These are phyloP conservation scores for Petrocephalus zakoni DNA, from an alignment of 2,113 vertebrate genomes.

Conservation along the genomic window DNA sequence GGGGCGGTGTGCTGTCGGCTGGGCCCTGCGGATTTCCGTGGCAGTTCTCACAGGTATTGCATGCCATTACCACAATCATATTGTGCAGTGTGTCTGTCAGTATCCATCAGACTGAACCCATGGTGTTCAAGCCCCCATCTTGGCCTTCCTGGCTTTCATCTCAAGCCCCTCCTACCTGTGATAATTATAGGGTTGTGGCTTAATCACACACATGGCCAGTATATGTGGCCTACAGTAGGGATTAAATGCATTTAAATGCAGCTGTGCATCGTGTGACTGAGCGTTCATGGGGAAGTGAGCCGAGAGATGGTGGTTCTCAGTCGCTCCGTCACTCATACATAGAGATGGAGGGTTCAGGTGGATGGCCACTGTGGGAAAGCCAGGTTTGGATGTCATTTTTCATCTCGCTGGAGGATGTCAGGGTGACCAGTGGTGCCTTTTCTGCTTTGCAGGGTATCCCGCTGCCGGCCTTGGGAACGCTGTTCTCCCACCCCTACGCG, in stretches of 20 bases:
- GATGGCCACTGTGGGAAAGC: neutral
- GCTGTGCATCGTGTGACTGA: neutral
- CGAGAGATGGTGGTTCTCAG: neutral
- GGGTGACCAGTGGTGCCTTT: neutral
- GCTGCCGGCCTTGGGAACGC: constrained; percentile 78
- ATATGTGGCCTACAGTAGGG: neutral
- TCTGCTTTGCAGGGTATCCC: constrained; percentile 73
- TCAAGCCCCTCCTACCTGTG: neutral
- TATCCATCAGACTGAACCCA: neutral
- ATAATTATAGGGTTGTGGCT: neutral
- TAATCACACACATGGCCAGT: neutral
- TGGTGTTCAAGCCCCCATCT: too few relatives aligned
- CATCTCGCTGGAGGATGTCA: neutral
- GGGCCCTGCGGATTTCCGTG: constrained; percentile 71
- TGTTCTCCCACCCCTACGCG: constrained; percentile 85
- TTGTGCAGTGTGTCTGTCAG: neutral
- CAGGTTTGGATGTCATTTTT: neutral
- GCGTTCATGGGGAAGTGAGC: neutral
- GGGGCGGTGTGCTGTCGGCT: constrained; percentile 56
- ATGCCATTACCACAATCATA: constrained; percentile 59
- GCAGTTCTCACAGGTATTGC: constrained; percentile 84
- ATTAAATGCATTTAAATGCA: neutral
- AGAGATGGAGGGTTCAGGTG: neutral
- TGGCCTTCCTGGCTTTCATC: too few relatives aligned
- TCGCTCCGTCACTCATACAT: neutral